Percentiles rank a stretch among this genome's conserved stretches.
Conservation (phyloP, 1,140 invertebrate species). For the Musca vetustissima region DNA sequence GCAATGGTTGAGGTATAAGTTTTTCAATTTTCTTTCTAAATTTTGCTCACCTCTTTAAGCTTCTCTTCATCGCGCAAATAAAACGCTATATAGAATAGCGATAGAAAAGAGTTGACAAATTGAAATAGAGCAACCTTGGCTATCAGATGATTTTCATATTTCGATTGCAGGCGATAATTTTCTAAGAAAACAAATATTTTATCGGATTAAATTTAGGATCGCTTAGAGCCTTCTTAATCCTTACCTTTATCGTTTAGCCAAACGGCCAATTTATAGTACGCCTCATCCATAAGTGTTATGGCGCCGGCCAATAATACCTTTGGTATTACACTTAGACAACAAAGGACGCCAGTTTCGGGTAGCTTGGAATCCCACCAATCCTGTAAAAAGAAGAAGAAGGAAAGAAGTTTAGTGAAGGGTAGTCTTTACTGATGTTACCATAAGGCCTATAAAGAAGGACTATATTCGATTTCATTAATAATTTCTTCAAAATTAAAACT, state of each 20-base stretch:
- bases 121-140: slow-evolving; percentile 96
- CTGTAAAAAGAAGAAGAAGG: slow-evolving; percentile 47
- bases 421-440: too few relatives aligned
- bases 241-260: slow-evolving; percentile 94
- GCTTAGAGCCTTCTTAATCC: slow-evolving; percentile 29
- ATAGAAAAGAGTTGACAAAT: slow-evolving; percentile 97
- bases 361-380: slow-evolving; percentile 84
- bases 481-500: too few relatives aligned
- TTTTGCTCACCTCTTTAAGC: slow-evolving; percentile 82
- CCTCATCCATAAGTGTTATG: slow-evolving; percentile 87
- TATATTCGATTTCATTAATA: too few relatives aligned
- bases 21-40: too few relatives aligned
- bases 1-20: not conserved
- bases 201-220: too few relatives aligned
- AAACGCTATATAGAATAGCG: slow-evolving; percentile 97
- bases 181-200: too few relatives aligned
- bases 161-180: slow-evolving; percentile 93
- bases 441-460: too few relatives aligned
- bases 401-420: too few relatives aligned
- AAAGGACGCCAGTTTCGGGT: slow-evolving; percentile 66
- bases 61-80: slow-evolving; percentile 95
- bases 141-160: slow-evolving; percentile 95
- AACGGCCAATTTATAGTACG: slow-evolving; percentile 88
- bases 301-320: slow-evolving; percentile 87
- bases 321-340: slow-evolving; percentile 81